Evolutionary conservation across 2,888 invertebrate genomes (phyloP), one percentile per base, ranked within the genome.

Genomic region (Cryptosula pallasiana): DNA sequence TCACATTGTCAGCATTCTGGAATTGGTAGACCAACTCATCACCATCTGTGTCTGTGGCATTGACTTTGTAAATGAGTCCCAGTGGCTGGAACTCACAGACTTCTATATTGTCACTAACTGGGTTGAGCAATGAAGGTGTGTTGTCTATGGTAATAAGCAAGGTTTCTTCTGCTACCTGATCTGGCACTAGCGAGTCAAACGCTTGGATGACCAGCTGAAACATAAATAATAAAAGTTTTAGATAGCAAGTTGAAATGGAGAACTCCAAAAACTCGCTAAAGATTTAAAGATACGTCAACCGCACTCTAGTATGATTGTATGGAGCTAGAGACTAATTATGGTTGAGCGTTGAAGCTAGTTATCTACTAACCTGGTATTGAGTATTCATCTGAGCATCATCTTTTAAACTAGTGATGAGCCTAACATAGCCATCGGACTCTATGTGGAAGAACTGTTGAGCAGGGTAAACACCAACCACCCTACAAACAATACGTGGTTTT

Each of bases 121-220:
- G 32, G 27, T 27, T 32, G 32, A 63, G 32, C 32, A 9, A 29
- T 9, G 63, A 32, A 25, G 63, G 9, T 1, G 63, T 13, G 63
- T 63, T 63, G 25, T 63, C 63, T 32, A 63, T 27, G 1, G 34
- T 32, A 3, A 63, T 32, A 13, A 29, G 32, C n/a, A 63, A 32
- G 2, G 63, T 63, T 32, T 63, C 63, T n/a, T 63, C 63, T 29
- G 63, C n/a, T 27, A 32, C 13, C 32, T 63, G 63, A 5, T 32
- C 27, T 5, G 63, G 63, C 32, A 63, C 32, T 34, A 63, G 27
- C n/a, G 63, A 63, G 63, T 63, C 63, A 34, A 29, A 63, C 13
- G 27, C 63, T 32, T 63, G 29, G 5, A 63, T 63, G 1, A 63
- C 63, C 27, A 63, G 32, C 63, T 63, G 57, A 5, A 57, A 57